Evolutionary conservation across 2,888 invertebrate species (phyloP).

Genomic region (Xanthia icteritia): DNA sequence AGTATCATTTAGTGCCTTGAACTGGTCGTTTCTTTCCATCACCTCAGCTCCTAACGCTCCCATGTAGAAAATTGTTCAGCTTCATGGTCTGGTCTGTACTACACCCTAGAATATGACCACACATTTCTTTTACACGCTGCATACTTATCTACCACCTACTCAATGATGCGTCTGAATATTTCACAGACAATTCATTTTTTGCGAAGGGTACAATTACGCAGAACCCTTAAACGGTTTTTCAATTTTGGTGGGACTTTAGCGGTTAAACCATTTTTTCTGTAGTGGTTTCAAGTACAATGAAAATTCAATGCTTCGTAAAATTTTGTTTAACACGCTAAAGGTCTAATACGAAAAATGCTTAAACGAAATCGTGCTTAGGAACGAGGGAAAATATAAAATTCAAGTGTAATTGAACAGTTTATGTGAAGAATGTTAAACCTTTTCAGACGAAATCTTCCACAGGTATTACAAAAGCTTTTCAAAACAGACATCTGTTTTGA

Average conservation of each 20-base stretch:
- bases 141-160: neutral
- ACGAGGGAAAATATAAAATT: conserved; percentile 5
- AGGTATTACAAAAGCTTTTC: too few species aligned
- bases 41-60: too few species aligned
- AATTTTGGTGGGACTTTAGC: too few species aligned
- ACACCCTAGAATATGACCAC: too few species aligned
- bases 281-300: conserved; percentile 12
- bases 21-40: too few species aligned
- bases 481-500: neutral
- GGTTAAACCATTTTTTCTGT: conserved; percentile 1
- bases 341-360: neutral
- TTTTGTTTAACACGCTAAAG: conserved; percentile 13
- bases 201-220: neutral
- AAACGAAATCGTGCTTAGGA: neutral
- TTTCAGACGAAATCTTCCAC: neutral
- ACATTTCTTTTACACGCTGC: too few species aligned
- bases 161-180: neutral
- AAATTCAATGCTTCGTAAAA: conserved; percentile 17
- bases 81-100: too few species aligned
- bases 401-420: conserved; percentile 1
- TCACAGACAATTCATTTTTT: neutral
- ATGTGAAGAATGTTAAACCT: neutral
- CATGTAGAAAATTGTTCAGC: too few species aligned
- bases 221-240: neutral
- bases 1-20: too few species aligned